Conservation (phyloP, 2,797 vertebrate species). For the Malacoctenus gilli region DNA sequence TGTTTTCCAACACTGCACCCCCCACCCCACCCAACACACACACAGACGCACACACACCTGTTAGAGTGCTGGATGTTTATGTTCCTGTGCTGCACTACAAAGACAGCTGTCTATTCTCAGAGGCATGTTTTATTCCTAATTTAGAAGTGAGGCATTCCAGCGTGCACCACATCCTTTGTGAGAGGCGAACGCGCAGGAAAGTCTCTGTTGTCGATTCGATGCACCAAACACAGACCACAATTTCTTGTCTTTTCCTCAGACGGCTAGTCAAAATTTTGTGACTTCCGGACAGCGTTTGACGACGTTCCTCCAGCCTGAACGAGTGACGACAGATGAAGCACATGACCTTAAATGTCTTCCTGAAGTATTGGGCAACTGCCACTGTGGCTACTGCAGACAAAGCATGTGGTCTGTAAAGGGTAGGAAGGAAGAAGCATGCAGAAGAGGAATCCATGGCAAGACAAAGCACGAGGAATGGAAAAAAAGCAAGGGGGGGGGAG, state of each 20-base stretch:
- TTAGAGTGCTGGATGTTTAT: slow-evolving; percentile 25
- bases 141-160: slow-evolving; percentile 70
- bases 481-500: too few relatives aligned
- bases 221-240: not conserved
- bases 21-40: slow-evolving; percentile 3
- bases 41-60: too few relatives aligned
- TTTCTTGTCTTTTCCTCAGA: too few relatives aligned
- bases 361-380: not conserved
- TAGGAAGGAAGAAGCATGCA: not conserved
- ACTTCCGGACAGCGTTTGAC: too few relatives aligned
- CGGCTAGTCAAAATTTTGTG: too few relatives aligned
- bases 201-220: not conserved
- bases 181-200: slow-evolving; percentile 16
- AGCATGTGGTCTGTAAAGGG: too few relatives aligned
- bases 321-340: not conserved
- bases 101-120: slow-evolving; percentile 73
- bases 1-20: slow-evolving; percentile 23
- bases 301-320: too few relatives aligned
- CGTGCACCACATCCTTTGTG: slow-evolving; percentile 43
- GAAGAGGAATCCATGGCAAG: too few relatives aligned
- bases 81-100: slow-evolving; percentile 58
- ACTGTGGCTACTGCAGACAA: too few relatives aligned
- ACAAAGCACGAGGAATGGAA: too few relatives aligned
- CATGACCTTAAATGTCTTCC: not conserved
- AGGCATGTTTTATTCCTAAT: slow-evolving; percentile 67